phyloP scores from a whole-genome alignment of 2,113 vertebrate species.

The Istiophorus platypterus region DNA sequence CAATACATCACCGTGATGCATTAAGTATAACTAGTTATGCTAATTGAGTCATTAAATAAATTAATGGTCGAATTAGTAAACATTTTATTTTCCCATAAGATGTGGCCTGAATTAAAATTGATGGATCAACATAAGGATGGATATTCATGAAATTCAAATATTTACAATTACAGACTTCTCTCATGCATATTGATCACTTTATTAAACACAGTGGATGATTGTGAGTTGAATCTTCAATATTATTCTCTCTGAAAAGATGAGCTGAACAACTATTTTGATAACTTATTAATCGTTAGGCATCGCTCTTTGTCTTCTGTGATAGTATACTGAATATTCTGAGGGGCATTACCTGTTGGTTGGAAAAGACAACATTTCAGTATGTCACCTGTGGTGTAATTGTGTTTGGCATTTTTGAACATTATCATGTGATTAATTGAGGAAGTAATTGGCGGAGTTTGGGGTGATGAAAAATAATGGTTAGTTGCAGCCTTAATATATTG shows the following conservation, averaged over 20 bases:
- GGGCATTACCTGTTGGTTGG: not conserved
- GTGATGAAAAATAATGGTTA: not conserved
- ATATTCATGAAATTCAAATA: not conserved
- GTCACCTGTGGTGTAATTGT: too few relatives aligned
- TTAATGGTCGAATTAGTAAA: constrained; percentile 16
- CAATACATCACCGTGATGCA: constrained; percentile 17
- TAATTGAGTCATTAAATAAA: constrained; percentile 39
- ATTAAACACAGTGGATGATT: not conserved
- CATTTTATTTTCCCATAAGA: not conserved
- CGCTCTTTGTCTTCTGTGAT: too few relatives aligned
- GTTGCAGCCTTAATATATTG: not conserved
- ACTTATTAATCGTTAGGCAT: not conserved
- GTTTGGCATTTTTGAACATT: too few relatives aligned
- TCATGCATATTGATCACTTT: not conserved
- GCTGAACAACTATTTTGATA: not conserved
- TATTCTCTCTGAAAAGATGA: not conserved
- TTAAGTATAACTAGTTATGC: constrained; percentile 21
- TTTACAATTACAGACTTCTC: not conserved
- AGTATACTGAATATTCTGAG: not conserved
- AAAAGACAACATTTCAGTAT: too few relatives aligned
- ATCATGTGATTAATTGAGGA: not conserved
- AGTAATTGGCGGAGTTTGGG: not conserved
- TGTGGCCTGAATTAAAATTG: not conserved
- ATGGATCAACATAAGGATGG: not conserved
- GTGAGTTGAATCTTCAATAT: not conserved